Percentiles rank a stretch among this genome's conserved stretches.
phyloP scores from a whole-genome alignment of 2,797 vertebrate species.

The Poeciliopsis gracilis region DNA sequence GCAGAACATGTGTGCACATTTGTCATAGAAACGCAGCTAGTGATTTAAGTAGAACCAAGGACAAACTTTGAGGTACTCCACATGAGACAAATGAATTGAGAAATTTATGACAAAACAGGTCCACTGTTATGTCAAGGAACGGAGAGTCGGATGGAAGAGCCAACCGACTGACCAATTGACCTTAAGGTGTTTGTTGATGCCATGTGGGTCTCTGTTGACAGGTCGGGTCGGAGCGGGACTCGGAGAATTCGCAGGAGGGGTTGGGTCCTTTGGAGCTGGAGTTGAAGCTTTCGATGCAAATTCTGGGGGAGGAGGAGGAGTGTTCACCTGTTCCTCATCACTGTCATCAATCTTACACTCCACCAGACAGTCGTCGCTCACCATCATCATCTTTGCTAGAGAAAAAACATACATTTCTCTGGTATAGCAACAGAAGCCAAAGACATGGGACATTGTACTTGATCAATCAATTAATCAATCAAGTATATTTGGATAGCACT shows the following conservation, averaged over 20 bases:
- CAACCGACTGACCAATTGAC: slow-evolving; percentile 25
- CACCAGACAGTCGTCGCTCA: slow-evolving; percentile 79
- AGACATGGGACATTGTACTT: neutral
- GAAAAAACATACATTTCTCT: neutral
- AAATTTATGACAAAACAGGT: neutral
- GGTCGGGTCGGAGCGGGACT: slow-evolving; percentile 20
- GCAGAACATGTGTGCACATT: no score
- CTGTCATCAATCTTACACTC: slow-evolving; percentile 81
- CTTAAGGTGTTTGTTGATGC: slow-evolving; percentile 84
- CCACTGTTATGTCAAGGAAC: neutral
- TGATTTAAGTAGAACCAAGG: neutral
- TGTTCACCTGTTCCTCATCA: slow-evolving; percentile 64
- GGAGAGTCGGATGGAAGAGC: neutral
- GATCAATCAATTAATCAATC: no score
- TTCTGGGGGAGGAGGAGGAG: slow-evolving; percentile 73
- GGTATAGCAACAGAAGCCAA: neutral
- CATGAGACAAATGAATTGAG: neutral
- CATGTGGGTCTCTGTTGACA: slow-evolving; percentile 77
- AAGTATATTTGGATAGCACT: no score
- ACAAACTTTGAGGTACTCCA: neutral
- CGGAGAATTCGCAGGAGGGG: slow-evolving; percentile 39
- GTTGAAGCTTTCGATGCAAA: slow-evolving; percentile 68
- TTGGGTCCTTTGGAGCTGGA: slow-evolving; percentile 51
- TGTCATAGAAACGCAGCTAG: neutral
- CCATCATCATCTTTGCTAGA: slow-evolving; percentile 62